Evolutionary conservation across 2,797 vertebrate genomes (phyloP).

Genomic region (Astyanax mexicanus): DNA sequence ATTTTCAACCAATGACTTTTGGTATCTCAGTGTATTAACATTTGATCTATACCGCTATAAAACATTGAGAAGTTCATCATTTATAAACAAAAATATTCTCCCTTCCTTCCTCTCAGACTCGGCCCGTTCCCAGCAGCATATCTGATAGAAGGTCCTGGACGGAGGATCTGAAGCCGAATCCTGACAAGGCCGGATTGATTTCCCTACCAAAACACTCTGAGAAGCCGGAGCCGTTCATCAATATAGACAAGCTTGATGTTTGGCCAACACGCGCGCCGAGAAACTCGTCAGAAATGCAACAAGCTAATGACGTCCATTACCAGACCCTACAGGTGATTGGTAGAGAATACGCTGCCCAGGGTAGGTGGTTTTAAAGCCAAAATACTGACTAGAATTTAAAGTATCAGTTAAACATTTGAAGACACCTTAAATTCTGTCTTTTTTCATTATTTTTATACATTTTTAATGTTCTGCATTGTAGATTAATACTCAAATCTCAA

Average conservation of each 20-base stretch:
- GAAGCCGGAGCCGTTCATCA: slow-evolving; percentile 16
- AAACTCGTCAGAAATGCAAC: neutral
- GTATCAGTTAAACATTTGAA: too few species aligned
- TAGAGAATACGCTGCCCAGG: too few species aligned
- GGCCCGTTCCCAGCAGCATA: neutral
- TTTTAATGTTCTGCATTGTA: too few species aligned
- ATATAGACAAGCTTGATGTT: slow-evolving; percentile 2
- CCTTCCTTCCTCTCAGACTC: neutral
- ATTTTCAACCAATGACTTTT: too few species aligned
- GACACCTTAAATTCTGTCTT: too few species aligned
- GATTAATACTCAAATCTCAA: too few species aligned
- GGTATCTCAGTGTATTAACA: too few species aligned
- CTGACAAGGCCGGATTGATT: neutral
- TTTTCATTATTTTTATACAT: too few species aligned
- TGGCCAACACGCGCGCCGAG: neutral
- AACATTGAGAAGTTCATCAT: neutral
- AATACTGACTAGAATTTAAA: too few species aligned
- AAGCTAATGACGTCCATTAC: neutral
- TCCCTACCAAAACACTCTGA: slow-evolving; percentile 11
- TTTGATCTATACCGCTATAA: too few species aligned
- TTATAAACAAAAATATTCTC: neutral
- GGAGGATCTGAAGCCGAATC: slow-evolving; percentile 1
- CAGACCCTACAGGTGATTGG: too few species aligned
- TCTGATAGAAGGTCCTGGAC: neutral
- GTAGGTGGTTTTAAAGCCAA: too few species aligned